phyloP scores from a whole-genome alignment of 2,113 vertebrate genomes.

The Epinephelus fuscoguttatus region DNA sequence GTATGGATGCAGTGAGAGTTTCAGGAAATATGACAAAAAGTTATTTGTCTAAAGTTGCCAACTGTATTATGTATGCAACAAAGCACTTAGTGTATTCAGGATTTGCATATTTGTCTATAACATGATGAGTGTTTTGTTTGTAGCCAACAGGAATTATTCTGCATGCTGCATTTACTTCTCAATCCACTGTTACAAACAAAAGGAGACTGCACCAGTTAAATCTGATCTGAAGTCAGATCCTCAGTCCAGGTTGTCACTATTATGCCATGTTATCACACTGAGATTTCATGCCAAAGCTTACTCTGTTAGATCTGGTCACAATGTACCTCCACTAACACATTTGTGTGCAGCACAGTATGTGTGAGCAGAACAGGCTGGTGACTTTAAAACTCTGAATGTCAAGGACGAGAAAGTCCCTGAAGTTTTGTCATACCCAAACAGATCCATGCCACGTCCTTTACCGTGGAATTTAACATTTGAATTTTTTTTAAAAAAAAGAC shows the following conservation, averaged over 20 bases:
- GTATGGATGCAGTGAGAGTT: too few species aligned
- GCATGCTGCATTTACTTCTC: background rate
- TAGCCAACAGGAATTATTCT: background rate
- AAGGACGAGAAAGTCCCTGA: constrained; percentile 64
- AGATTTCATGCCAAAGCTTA: constrained; percentile 25
- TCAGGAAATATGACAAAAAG: too few species aligned
- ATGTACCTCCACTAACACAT: constrained; percentile 31
- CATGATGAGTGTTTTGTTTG: background rate
- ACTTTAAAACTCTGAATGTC: constrained; percentile 63
- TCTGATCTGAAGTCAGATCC: constrained; percentile 23
- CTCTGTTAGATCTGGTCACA: constrained; percentile 33
- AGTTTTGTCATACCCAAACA: constrained; percentile 55
- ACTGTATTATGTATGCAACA: background rate
- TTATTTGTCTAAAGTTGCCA: too few species aligned
- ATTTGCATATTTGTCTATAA: background rate
- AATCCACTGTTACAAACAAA: background rate
- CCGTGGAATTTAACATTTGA: constrained; percentile 50
- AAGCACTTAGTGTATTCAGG: background rate
- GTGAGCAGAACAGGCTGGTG: constrained; percentile 26
- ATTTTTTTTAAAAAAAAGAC: constrained; percentile 12
- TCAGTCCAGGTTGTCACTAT: background rate
- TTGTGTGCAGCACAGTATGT: constrained; percentile 38
- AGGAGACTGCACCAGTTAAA: constrained; percentile 5
- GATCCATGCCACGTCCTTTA: constrained; percentile 43
- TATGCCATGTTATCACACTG: background rate